Evolutionary conservation across 1,140 invertebrate genomes (phyloP).

Genomic region (Magallana ariakensis): DNA sequence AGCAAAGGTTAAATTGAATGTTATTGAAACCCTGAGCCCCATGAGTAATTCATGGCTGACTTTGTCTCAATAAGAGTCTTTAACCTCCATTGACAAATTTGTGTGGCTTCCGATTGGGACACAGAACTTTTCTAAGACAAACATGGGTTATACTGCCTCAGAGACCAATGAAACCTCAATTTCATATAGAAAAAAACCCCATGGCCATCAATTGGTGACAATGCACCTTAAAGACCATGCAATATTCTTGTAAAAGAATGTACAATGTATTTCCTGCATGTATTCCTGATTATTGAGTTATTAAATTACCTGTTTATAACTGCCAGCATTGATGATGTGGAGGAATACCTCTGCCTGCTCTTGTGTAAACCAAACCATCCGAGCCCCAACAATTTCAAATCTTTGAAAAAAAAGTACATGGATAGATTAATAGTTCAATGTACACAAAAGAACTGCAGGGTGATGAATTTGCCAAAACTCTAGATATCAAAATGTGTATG

Average conservation of each 20-base stretch:
- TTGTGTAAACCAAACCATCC: slow-evolving; percentile 69
- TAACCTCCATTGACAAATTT: neutral
- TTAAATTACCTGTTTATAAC: slow-evolving; percentile 63
- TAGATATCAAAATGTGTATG: too few relatives aligned
- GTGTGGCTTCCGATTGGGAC: too few relatives aligned
- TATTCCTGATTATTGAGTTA: too few relatives aligned
- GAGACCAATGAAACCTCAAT: neutral
- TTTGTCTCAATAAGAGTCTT: neutral
- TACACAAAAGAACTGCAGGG: too few relatives aligned
- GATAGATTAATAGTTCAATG: too few relatives aligned
- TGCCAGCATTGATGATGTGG: slow-evolving; percentile 65
- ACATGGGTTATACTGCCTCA: neutral
- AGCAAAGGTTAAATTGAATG: neutral
- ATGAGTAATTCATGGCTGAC: neutral
- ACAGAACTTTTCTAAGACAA: too few relatives aligned
- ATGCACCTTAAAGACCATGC: neutral
- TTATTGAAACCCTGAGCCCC: neutral
- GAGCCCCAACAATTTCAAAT: slow-evolving; percentile 66
- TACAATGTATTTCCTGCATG: too few relatives aligned
- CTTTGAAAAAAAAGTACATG: slow-evolving; percentile 58
- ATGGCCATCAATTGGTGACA: neutral
- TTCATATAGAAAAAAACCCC: too few relatives aligned
- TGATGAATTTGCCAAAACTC: too few relatives aligned
- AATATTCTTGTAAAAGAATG: too few relatives aligned
- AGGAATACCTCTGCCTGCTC: slow-evolving; percentile 70